Conservation (phyloP, 2,113 vertebrate genomes). For the Dicaeum eximium region DNA sequence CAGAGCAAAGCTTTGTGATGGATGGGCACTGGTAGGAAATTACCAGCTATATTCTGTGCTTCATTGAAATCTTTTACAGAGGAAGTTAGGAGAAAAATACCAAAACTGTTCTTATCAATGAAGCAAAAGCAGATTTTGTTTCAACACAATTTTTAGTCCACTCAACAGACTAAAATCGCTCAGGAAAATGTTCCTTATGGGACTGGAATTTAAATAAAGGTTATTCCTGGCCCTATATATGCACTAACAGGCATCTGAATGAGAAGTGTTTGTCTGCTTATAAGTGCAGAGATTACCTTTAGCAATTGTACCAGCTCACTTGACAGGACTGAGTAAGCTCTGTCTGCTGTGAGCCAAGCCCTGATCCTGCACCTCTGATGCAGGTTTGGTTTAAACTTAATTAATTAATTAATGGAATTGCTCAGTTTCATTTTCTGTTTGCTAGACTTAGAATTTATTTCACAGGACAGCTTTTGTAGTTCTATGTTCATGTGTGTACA, state of each 20-base stretch:
- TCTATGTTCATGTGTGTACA: neutral
- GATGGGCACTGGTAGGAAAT: neutral
- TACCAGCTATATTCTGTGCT: neutral
- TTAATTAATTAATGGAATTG: neutral
- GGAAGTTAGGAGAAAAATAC: neutral
- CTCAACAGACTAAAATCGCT: neutral
- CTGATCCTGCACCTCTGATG: neutral
- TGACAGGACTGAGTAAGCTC: neutral
- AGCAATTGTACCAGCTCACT: neutral
- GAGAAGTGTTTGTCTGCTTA: neutral
- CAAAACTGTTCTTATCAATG: neutral
- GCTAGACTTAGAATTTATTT: neutral
- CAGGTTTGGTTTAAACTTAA: neutral
- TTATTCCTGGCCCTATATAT: neutral
- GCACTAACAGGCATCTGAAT: neutral
- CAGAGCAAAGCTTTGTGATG: neutral
- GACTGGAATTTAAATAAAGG: neutral
- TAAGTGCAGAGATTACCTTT: neutral
- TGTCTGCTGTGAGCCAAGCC: neutral
- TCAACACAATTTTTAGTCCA: neutral
- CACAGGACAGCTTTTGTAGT: neutral
- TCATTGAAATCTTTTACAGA: neutral
- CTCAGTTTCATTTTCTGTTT: neutral
- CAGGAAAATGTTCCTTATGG: neutral
- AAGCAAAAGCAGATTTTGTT: neutral